These are phyloP conservation scores for Achlya flavicornis DNA, from an alignment of 2,888 invertebrate species.

Conservation along the genomic window DNA sequence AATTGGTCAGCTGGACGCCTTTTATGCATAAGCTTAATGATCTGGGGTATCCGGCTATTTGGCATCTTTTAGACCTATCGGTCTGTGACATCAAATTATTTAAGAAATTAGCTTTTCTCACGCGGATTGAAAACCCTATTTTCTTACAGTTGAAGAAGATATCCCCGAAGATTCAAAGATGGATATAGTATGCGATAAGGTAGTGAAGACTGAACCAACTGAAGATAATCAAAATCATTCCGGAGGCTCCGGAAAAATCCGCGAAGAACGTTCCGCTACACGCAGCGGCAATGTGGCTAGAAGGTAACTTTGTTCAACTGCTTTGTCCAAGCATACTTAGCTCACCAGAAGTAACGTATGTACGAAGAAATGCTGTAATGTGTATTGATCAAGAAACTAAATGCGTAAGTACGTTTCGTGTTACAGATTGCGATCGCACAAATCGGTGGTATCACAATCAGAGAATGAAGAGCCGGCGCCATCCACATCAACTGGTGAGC, in stretches of 20 bases:
- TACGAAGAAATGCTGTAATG: neutral
- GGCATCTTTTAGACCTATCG: no score
- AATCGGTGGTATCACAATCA: constrained; percentile 70
- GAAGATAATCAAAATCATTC: constrained; percentile 33
- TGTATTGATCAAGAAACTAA: neutral
- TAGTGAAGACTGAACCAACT: constrained; percentile 36
- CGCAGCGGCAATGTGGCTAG: constrained; percentile 56
- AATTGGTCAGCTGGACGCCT: no score
- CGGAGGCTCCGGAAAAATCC: constrained; percentile 27
- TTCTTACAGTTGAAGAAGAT: constrained; percentile 18
- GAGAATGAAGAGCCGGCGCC: constrained; percentile 72
- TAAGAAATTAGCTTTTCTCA: no score
- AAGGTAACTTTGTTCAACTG: constrained; percentile 42
- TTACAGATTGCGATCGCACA: constrained; percentile 74
- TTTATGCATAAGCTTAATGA: no score
- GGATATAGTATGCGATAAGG: constrained; percentile 16
- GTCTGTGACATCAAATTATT: no score
- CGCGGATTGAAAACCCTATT: neutral
- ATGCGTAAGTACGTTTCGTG: no score
- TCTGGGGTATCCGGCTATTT: no score
- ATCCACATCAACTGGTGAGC: constrained; percentile 66
- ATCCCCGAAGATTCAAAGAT: constrained; percentile 30
- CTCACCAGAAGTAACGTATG: no score
- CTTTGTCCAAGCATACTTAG: no score
- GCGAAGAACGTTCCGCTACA: constrained; percentile 38